Conservation (phyloP, 2,888 invertebrate species). For the Tridacna gigas region DNA sequence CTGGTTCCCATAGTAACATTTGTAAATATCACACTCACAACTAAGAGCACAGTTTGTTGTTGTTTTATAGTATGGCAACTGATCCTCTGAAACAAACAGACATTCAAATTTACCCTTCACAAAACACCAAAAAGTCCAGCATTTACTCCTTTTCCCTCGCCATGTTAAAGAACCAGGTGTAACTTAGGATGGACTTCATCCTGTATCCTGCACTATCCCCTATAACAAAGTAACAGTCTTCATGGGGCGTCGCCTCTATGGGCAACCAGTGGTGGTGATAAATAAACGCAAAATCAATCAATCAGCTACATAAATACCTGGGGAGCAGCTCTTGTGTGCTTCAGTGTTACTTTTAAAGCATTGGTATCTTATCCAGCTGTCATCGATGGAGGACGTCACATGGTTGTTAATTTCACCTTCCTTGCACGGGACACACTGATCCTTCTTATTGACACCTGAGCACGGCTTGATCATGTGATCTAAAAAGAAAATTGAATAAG, state of each 20-base stretch:
- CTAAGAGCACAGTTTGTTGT: not conserved
- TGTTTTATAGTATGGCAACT: not conserved
- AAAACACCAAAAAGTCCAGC: no score
- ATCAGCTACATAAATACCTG: not conserved
- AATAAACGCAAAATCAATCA: no score
- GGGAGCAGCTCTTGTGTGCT: not conserved
- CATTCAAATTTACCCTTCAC: no score
- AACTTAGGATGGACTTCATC: no score
- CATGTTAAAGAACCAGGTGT: no score
- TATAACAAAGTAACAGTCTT: no score
- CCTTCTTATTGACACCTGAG: not conserved
- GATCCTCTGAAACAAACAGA: not conserved
- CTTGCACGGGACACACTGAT: not conserved
- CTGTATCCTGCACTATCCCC: no score
- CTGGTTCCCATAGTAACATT: slow-evolving; percentile 5
- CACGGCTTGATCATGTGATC: not conserved
- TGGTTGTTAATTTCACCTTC: not conserved
- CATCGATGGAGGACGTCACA: slow-evolving; percentile 12
- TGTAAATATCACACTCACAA: slow-evolving; percentile 19
- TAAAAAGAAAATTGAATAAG: no score
- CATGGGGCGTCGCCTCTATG: no score
- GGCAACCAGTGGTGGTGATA: no score
- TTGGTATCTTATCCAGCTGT: slow-evolving; percentile 4
- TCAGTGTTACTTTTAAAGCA: not conserved
- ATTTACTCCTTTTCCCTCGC: no score